Conservation (phyloP, 2,888 invertebrate genomes). For the Scaptomyza reducta region DNA sequence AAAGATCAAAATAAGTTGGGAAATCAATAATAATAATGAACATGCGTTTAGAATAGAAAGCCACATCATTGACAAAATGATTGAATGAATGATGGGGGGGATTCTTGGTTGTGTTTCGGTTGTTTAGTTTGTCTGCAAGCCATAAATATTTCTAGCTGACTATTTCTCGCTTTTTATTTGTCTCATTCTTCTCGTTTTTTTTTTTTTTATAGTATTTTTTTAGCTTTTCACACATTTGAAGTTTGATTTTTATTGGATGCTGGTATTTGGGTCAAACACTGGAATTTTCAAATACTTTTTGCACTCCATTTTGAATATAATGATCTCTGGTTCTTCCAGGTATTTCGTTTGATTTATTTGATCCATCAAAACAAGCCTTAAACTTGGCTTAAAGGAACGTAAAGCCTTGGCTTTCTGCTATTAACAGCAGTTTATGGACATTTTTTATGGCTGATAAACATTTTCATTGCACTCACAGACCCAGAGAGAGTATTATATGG, state of each 20-base stretch:
- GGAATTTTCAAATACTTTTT: slow-evolving; percentile 33
- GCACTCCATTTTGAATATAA: slow-evolving; percentile 35
- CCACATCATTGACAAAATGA: slow-evolving; percentile 76
- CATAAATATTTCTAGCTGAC: slow-evolving; percentile 67
- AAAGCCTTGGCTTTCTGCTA: slow-evolving; percentile 34
- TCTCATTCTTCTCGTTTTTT: slow-evolving; percentile 6
- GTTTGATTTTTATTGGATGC: slow-evolving; percentile 41
- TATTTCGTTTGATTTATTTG: slow-evolving; percentile 9
- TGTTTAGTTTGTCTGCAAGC: slow-evolving; percentile 18
- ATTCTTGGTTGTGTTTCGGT: neutral
- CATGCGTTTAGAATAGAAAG: slow-evolving; percentile 60
- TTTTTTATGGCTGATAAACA: slow-evolving; percentile 50
- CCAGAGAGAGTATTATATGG: no score
- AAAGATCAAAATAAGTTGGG: slow-evolving; percentile 65
- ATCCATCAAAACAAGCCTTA: slow-evolving; percentile 31
- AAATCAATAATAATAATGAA: slow-evolving; percentile 79
- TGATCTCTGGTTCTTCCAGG: neutral
- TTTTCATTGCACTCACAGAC: neutral
- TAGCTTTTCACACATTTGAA: slow-evolving; percentile 63
- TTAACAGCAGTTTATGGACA: slow-evolving; percentile 56
- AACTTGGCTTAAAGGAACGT: neutral
- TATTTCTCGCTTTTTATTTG: slow-evolving; percentile 51
- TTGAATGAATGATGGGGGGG: slow-evolving; percentile 69
- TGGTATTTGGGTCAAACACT: slow-evolving; percentile 70
- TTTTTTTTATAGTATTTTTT: slow-evolving; percentile 28